These are phyloP conservation scores for Hippocampus kuda DNA, from an alignment of 2,797 vertebrate genomes.

Conservation along the genomic window DNA sequence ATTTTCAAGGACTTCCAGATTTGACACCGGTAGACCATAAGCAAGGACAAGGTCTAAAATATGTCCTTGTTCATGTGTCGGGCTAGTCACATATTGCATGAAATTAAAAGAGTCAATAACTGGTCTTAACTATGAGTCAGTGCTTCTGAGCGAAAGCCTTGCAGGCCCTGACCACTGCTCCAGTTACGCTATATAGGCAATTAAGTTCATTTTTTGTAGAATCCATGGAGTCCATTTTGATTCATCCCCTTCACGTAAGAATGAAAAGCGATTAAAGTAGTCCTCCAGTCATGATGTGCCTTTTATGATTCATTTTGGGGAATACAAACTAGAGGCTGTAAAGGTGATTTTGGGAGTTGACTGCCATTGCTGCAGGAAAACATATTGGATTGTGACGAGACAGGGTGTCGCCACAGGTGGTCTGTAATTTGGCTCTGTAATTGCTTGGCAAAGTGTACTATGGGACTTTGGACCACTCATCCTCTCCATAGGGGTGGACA, in stretches of 20 bases:
- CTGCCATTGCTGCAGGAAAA: constrained; percentile 6
- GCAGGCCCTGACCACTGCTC: background rate
- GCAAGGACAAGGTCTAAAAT: too few relatives aligned
- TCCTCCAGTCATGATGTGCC: background rate
- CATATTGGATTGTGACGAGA: constrained; percentile 32
- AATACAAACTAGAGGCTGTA: background rate
- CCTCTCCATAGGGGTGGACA: constrained; percentile 61
- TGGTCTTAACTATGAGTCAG: too few relatives aligned
- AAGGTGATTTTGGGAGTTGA: constrained; percentile 38
- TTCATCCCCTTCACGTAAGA: background rate
- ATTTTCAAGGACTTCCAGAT: too few relatives aligned
- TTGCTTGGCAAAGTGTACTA: constrained; percentile 66
- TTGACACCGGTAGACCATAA: too few relatives aligned
- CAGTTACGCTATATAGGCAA: background rate
- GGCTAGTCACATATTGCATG: too few relatives aligned
- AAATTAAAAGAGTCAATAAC: too few relatives aligned
- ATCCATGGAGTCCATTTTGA: background rate
- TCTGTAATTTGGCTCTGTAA: constrained; percentile 68
- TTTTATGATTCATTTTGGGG: background rate
- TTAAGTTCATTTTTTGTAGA: background rate
- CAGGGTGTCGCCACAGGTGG: constrained; percentile 67
- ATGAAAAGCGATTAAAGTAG: background rate
- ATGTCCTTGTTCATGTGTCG: too few relatives aligned
- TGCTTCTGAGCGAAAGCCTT: background rate
- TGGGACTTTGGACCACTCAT: constrained; percentile 65